phyloP scores from a whole-genome alignment of 2,797 vertebrate genomes.

The Champsocephalus esox region DNA sequence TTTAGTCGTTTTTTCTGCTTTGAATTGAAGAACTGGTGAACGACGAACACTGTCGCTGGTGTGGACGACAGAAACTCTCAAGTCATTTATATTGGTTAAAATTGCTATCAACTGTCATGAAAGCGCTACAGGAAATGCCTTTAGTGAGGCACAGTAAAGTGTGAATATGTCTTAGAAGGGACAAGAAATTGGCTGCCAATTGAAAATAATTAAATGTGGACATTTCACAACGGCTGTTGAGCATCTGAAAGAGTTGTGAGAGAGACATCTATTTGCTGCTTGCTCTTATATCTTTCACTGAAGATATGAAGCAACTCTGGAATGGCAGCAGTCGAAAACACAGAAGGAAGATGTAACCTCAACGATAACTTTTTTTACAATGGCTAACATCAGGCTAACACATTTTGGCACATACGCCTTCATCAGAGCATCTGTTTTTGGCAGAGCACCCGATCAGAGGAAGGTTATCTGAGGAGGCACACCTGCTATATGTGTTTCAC shows the following conservation, averaged over 20 bases:
- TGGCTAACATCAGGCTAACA: conserved; percentile 61
- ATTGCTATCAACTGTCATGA: conserved; percentile 20
- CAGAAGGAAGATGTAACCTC: conserved; percentile 56
- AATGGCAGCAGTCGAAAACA: conserved; percentile 59
- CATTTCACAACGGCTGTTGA: conserved; percentile 15
- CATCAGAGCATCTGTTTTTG: conserved; percentile 72
- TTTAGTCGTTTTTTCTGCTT: conserved; percentile 9
- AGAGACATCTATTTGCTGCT: conserved; percentile 28
- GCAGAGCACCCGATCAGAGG: conserved; percentile 60
- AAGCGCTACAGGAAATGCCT: conserved; percentile 13
- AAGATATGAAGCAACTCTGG: conserved; percentile 40
- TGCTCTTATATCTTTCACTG: conserved; percentile 36
- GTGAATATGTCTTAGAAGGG: not conserved
- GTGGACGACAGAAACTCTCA: conserved; percentile 13
- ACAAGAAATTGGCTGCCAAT: conserved; percentile 32
- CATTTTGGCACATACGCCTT: conserved; percentile 67
- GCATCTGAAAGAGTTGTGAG: conserved; percentile 23
- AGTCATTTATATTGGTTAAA: conserved; percentile 8
- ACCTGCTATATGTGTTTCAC: conserved; percentile 72
- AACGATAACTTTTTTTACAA: conserved; percentile 56
- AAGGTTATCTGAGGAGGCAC: conserved; percentile 65
- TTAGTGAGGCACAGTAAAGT: conserved; percentile 4
- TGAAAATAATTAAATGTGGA: conserved; percentile 15
- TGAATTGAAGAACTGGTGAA: not conserved
- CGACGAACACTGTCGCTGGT: not conserved